Evolutionary conservation across 2,113 vertebrate species (phyloP).

Genomic region (Trichomycterus rosablanca): DNA sequence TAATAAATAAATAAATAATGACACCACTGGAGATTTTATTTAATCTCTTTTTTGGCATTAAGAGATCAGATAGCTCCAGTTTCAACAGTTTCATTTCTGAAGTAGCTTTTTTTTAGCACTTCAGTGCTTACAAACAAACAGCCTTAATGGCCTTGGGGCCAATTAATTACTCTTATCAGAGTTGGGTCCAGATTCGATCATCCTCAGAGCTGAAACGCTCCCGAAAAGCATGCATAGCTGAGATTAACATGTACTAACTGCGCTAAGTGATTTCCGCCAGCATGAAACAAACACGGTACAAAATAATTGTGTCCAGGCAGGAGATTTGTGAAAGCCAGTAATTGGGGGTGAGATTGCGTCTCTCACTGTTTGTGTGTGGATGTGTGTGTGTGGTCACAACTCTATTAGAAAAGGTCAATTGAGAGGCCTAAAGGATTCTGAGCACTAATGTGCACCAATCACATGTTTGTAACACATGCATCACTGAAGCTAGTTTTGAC

Average conservation of each 20-base stretch:
- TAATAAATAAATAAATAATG: too few species aligned
- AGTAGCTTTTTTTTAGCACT: too few species aligned
- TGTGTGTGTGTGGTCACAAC: slow-evolving; percentile 13
- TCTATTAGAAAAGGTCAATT: slow-evolving; percentile 58
- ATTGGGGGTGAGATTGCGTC: not conserved
- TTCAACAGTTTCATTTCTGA: too few species aligned
- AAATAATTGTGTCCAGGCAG: too few species aligned
- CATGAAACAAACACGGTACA: not conserved
- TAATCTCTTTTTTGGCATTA: too few species aligned
- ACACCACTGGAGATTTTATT: too few species aligned
- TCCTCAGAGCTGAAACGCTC: not conserved
- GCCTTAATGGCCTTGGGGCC: not conserved
- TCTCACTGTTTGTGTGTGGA: slow-evolving; percentile 11
- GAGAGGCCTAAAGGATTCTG: slow-evolving; percentile 26
- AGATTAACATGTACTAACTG: not conserved
- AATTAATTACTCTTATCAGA: slow-evolving; percentile 6
- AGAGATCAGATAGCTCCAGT: too few species aligned
- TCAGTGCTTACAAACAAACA: not conserved
- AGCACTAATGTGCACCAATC: slow-evolving; percentile 25
- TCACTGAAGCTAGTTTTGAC: not conserved
- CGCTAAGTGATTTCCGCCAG: slow-evolving; percentile 1
- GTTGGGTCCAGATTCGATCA: not conserved
- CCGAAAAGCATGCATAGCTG: not conserved
- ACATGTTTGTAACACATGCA: not conserved
- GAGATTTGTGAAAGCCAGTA: not conserved